Percentiles rank a stretch among this genome's conserved stretches.
phyloP scores from a whole-genome alignment of 2,888 invertebrate species.

The Luperina nickerlii region DNA sequence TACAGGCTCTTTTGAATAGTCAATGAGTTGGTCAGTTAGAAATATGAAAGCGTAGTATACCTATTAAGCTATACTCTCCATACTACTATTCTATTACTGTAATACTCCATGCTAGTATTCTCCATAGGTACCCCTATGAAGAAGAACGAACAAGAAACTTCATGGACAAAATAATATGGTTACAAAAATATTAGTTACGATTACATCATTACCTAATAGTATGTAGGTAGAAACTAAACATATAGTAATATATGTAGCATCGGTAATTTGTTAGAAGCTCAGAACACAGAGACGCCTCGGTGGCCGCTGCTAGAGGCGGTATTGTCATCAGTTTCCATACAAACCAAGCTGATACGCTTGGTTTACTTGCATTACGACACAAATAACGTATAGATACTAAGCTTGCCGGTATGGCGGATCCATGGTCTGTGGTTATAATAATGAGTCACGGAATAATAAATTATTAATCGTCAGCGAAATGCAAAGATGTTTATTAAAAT shows the following conservation, averaged over 20 bases:
- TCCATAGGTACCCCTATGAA: too few species aligned
- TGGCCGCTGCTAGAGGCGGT: not conserved
- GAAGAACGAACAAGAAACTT: too few species aligned
- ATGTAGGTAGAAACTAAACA: not conserved
- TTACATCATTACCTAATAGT: too few species aligned
- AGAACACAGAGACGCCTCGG: not conserved
- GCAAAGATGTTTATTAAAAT: not conserved
- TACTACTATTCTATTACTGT: too few species aligned
- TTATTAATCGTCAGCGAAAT: not conserved
- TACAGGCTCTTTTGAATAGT: too few species aligned
- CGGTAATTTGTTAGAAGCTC: not conserved
- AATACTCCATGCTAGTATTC: too few species aligned
- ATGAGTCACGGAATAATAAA: not conserved
- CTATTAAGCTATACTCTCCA: too few species aligned
- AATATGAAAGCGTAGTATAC: too few species aligned
- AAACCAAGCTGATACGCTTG: not conserved
- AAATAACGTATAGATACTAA: not conserved
- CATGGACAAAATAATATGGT: not conserved
- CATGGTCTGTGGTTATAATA: not conserved
- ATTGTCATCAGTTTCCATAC: not conserved
- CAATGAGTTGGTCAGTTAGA: too few species aligned
- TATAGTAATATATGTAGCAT: not conserved
- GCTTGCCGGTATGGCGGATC: not conserved
- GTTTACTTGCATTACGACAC: not conserved
- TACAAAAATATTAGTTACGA: not conserved